These are phyloP conservation scores for Drosophila anceps DNA, from an alignment of 2,888 invertebrate genomes.

Conservation along the genomic window DNA sequence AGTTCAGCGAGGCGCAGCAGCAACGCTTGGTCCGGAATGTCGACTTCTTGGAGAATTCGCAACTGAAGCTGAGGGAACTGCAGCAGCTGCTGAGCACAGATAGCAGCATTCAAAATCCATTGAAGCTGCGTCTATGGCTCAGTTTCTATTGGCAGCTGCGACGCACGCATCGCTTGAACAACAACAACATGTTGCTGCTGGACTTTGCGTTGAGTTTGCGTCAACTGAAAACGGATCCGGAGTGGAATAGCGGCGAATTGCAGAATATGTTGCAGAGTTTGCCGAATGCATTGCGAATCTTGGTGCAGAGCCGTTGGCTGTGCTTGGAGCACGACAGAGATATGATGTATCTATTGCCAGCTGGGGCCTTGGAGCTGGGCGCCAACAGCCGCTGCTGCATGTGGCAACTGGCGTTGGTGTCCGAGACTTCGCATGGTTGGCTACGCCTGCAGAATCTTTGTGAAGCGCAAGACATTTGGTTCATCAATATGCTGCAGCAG, in stretches of 20 bases:
- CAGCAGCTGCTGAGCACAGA: constrained; percentile 39
- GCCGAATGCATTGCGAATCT: constrained; percentile 36
- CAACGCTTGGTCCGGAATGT: constrained; percentile 55
- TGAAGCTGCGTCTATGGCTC: constrained; percentile 60
- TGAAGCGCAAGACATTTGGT: constrained; percentile 31
- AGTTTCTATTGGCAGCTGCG: constrained; percentile 64
- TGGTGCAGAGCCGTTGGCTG: constrained; percentile 52
- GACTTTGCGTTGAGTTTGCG: constrained; percentile 61
- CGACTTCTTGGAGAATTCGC: constrained; percentile 20
- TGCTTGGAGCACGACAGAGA: constrained; percentile 60
- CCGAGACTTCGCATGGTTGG: not conserved
- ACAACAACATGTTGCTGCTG: constrained; percentile 27
- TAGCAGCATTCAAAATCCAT: constrained; percentile 21
- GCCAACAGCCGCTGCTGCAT: constrained; percentile 55
- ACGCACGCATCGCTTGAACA: constrained; percentile 20
- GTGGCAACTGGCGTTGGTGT: constrained; percentile 43
- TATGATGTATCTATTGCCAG: constrained; percentile 32
- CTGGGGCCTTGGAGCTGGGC: constrained; percentile 38
- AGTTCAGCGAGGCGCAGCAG: constrained; percentile 31
- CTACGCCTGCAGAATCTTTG: constrained; percentile 49
- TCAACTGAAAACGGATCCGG: constrained; percentile 9
- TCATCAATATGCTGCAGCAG: constrained; percentile 30
- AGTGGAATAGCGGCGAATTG: constrained; percentile 35
- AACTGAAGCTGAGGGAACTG: constrained; percentile 14
- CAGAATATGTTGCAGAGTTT: constrained; percentile 70